These are phyloP conservation scores for Alloscopus bannaensis DNA, from an alignment of 2,888 invertebrate species.

Conservation along the genomic window DNA sequence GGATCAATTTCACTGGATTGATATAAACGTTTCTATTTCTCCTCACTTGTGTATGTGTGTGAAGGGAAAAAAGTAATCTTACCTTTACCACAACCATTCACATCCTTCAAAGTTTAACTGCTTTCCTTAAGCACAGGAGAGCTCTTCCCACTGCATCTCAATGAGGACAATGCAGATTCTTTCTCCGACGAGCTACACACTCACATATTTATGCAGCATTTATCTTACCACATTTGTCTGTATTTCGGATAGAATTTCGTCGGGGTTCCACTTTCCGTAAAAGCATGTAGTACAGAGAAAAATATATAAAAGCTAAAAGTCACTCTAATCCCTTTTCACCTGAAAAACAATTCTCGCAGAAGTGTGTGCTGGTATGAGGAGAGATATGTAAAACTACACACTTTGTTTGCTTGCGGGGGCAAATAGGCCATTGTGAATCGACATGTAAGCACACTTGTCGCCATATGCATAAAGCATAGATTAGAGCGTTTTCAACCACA, in stretches of 20 bases:
- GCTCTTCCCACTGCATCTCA: slow-evolving; percentile 24
- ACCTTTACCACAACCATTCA: slow-evolving; percentile 25
- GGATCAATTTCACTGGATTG: slow-evolving; percentile 54
- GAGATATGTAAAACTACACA: too few relatives aligned
- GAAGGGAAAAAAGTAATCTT: slow-evolving; percentile 36
- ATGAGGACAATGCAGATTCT: slow-evolving; percentile 48
- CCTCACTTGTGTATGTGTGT: background rate
- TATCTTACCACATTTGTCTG: too few relatives aligned
- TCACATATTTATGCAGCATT: background rate
- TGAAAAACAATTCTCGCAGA: too few relatives aligned
- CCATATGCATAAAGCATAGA: too few relatives aligned
- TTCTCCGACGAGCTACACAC: background rate
- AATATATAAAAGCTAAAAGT: slow-evolving; percentile 4
- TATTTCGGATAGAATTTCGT: too few relatives aligned
- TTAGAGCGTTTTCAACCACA: too few relatives aligned
- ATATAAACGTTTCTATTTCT: slow-evolving; percentile 20
- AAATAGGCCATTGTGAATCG: too few relatives aligned
- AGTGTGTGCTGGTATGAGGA: too few relatives aligned
- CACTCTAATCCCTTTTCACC: slow-evolving; percentile 8
- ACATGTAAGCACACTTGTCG: too few relatives aligned
- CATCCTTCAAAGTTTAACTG: slow-evolving; percentile 53
- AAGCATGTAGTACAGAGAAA: too few relatives aligned
- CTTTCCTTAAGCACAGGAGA: slow-evolving; percentile 14
- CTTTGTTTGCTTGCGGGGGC: too few relatives aligned
- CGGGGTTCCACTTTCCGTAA: too few relatives aligned